A percentile compares a stretch with the other conserved stretches of the same genome.
These are phyloP conservation scores for Colinus virginianus DNA, from an alignment of 2,113 vertebrate species.

Conservation along the genomic window DNA sequence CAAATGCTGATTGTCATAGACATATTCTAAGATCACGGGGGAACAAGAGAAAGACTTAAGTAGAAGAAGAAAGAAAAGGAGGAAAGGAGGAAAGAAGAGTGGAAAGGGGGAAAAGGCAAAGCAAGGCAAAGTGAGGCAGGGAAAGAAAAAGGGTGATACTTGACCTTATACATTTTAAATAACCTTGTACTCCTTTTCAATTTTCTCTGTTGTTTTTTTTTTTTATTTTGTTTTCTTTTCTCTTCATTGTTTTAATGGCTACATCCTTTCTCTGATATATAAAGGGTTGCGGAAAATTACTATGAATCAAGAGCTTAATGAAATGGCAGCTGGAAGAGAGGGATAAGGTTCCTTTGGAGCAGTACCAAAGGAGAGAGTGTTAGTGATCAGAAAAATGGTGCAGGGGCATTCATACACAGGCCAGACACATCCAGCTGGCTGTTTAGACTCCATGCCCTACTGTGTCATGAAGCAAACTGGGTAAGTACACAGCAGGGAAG, in stretches of 20 bases:
- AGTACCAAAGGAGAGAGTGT: slow-evolving; percentile 74
- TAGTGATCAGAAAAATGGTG: slow-evolving; percentile 61
- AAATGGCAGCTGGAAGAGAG: slow-evolving; percentile 79
- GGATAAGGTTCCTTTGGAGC: slow-evolving; percentile 82
- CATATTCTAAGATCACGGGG: neutral
- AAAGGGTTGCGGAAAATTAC: slow-evolving; percentile 78
- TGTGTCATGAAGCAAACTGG: slow-evolving; percentile 63
- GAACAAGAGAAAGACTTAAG: no score
- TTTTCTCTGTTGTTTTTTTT: neutral
- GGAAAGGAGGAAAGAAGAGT: no score
- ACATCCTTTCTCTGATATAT: slow-evolving; percentile 77
- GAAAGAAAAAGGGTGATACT: neutral
- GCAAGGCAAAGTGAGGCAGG: neutral
- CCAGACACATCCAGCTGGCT: slow-evolving; percentile 69
- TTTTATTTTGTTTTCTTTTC: no score
- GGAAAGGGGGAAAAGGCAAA: neutral
- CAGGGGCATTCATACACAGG: slow-evolving; percentile 59
- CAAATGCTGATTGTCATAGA: neutral
- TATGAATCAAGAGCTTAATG: slow-evolving; percentile 77
- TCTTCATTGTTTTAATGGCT: slow-evolving; percentile 77
- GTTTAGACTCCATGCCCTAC: slow-evolving; percentile 46
- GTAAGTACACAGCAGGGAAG: slow-evolving; percentile 23
- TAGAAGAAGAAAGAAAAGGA: neutral
- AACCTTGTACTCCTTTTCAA: slow-evolving; percentile 65
- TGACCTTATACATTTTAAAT: slow-evolving; percentile 61